Percentiles rank a stretch among this genome's conserved stretches.
Conservation (phyloP, 2,113 vertebrate species). For the Crotalus helleri region DNA sequence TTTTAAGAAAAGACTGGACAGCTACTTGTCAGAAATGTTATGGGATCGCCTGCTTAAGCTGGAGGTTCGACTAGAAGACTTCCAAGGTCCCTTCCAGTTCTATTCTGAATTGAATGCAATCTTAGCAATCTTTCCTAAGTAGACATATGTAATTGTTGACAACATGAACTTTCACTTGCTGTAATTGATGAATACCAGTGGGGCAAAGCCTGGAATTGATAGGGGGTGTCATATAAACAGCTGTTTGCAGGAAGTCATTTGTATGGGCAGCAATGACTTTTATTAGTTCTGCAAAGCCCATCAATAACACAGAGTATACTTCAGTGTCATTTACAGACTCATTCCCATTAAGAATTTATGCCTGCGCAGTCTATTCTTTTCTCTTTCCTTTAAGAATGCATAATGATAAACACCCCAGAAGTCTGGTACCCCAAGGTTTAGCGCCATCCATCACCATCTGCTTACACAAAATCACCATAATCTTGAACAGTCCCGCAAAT, state of each 20-base stretch:
- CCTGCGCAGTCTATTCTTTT: background rate
- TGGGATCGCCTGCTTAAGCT: too few relatives aligned
- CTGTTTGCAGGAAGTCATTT: slow-evolving; percentile 20
- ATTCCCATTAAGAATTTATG: slow-evolving; percentile 25
- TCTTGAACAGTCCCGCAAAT: background rate
- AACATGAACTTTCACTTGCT: background rate
- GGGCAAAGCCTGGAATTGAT: background rate
- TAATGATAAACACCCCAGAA: background rate
- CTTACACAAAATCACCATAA: background rate
- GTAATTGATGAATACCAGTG: background rate
- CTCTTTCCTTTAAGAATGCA: background rate
- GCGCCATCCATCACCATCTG: background rate
- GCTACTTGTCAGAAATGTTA: too few relatives aligned
- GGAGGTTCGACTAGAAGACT: background rate
- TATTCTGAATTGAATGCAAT: background rate
- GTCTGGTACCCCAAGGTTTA: background rate
- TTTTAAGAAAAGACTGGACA: too few relatives aligned
- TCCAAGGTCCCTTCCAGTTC: background rate
- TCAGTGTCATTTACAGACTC: slow-evolving; percentile 13
- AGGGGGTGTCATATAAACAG: slow-evolving; percentile 10
- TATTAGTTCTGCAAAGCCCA: slow-evolving; percentile 9
- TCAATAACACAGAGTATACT: slow-evolving; percentile 4
- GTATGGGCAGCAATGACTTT: slow-evolving; percentile 10
- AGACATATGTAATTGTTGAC: background rate
- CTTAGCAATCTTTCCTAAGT: background rate